Conservation (phyloP, 1,140 invertebrate species). For the Augochlora pura region DNA sequence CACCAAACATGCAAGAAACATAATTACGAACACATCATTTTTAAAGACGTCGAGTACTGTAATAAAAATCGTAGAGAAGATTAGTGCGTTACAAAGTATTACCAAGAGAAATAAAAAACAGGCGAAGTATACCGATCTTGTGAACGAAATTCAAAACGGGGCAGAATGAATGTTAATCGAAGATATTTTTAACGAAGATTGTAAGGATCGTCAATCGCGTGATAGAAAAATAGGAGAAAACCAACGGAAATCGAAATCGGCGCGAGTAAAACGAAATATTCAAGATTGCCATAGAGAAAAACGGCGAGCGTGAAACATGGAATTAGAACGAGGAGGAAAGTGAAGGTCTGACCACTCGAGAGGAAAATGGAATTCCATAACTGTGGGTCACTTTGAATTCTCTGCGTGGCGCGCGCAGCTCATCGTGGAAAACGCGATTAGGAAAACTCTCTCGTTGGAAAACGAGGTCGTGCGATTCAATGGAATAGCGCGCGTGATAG, state of each 20-base stretch:
- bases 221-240: background rate
- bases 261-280: background rate
- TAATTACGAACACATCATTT: too few relatives aligned
- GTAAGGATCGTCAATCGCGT: too few relatives aligned
- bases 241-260: background rate
- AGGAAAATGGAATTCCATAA: constrained; percentile 50
- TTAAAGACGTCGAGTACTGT: too few relatives aligned
- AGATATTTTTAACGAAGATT: background rate
- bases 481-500: background rate
- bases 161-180: background rate
- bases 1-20: background rate
- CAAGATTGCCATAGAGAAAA: constrained; percentile 32
- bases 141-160: background rate
- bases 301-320: constrained; percentile 19
- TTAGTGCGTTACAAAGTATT: background rate
- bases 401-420: background rate
- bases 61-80: background rate
- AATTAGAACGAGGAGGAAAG: constrained; percentile 43
- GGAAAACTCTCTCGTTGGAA: constrained; percentile 20
- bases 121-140: too few relatives aligned
- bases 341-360: constrained; percentile 40
- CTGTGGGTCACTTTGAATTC: constrained; percentile 33
- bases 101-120: background rate
- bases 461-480: constrained; percentile 20
- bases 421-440: constrained; percentile 16